Base-by-base conservation (phyloP, 1,140 invertebrate species). In the Medauroidea extradentata region DNA sequence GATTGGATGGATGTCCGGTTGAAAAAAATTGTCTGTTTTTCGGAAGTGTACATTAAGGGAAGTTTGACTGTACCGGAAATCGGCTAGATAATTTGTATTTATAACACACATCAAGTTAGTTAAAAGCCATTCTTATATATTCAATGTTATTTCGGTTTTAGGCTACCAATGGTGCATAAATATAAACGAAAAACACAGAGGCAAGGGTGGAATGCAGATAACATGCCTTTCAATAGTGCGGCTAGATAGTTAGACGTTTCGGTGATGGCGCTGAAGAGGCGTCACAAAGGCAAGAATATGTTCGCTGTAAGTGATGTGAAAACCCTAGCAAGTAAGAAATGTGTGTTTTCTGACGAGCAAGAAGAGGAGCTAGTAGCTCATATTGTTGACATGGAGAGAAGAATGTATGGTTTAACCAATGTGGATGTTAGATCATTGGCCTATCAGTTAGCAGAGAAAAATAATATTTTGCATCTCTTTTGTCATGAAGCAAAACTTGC, bases 341-440 rank as follows among this genome's bases (percentile, higher is more conserved):
- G 29, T 29, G 52, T 54, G 7, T 54, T 54, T 54, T n/a, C 52
- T 41, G 52, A 54, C 25, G 52, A 54, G 14, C 52, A 54, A 34
- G 29, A 54, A 7, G 5, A 41, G 52, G 29, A 27, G 50, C 34
- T 54, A 19, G 34, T 29, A 21, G 23, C 34, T 4, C 29, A 29
- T 38, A 54, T 54, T 54, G 4, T 54, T 43, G 52, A 54, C 19
- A 54, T 54, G 52, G 52, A 54, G 42, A 39, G 27, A 11, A 14
- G 52, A 34, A 39, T 54, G 34, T 54, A 54, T 23, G 52, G 52
- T 29, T 29, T 54, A 13, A 54, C 52, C 29, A 54, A 54, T 24
- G 19, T 39, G 34, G 24, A 54, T 19, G 34, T 54, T 19, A 29
- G 24, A 29, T 54, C 34, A 14, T 21, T 38, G 34, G 52, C 52